Percentiles rank a stretch among this genome's conserved stretches.
These are phyloP conservation scores for Callipepla californica DNA, from an alignment of 2,113 vertebrate genomes.

Conservation along the genomic window DNA sequence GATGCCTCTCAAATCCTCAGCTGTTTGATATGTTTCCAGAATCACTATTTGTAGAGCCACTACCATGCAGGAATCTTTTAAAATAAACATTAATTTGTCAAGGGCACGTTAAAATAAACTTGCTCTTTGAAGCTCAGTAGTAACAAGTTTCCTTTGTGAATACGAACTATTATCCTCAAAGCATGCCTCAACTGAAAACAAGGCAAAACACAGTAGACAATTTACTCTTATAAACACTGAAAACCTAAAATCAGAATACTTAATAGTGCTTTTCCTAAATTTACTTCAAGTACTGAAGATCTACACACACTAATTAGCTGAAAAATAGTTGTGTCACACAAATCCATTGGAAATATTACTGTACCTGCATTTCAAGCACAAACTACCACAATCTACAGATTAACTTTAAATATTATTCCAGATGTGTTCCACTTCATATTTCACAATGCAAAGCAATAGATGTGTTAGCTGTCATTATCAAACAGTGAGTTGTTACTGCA, in stretches of 20 bases:
- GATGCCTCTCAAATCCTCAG: not conserved
- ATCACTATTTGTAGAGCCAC: not conserved
- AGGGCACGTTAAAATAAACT: conserved; percentile 32
- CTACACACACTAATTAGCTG: not conserved
- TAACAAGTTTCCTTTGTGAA: conserved; percentile 1
- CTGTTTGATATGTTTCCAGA: not conserved
- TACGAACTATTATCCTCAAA: not conserved
- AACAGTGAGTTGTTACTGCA: not conserved
- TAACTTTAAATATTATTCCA: not conserved
- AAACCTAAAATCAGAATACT: not conserved
- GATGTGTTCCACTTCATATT: not conserved
- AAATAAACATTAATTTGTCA: conserved; percentile 29
- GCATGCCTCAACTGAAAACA: not conserved
- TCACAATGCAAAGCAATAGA: not conserved
- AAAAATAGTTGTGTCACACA: not conserved
- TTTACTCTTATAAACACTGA: not conserved
- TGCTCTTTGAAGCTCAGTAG: not conserved
- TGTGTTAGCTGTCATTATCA: not conserved
- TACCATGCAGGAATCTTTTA: not conserved
- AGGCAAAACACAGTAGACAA: not conserved
- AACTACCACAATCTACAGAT: rapidly evolving
- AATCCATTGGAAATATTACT: not conserved
- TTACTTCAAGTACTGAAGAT: not conserved
- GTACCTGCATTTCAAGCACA: not conserved
- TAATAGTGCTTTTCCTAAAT: not conserved